A percentile compares a stretch with the other conserved stretches of the same genome.
These are phyloP conservation scores for Apomyelois bistriatella DNA, from an alignment of 2,888 invertebrate genomes.

Conservation along the genomic window DNA sequence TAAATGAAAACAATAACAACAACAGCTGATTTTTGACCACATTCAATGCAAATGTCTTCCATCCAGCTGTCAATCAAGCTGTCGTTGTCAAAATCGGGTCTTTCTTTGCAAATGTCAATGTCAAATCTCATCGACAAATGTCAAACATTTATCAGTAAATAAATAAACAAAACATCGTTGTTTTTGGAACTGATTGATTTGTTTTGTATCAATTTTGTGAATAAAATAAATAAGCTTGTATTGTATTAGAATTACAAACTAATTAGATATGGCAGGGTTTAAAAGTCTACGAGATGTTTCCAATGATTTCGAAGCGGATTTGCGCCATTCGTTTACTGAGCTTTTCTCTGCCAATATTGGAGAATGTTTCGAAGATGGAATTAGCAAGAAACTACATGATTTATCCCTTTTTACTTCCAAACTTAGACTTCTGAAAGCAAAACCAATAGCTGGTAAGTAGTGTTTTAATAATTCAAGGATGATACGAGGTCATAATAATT, in stretches of 20 bases:
- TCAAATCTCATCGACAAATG: too few species aligned
- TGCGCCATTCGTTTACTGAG: constrained; percentile 35
- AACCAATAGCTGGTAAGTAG: constrained; percentile 47
- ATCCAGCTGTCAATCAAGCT: neutral
- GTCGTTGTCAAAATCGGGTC: neutral
- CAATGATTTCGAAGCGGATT: constrained; percentile 45
- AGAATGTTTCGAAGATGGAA: constrained; percentile 45
- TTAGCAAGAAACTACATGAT: constrained; percentile 49
- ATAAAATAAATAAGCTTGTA: too few species aligned
- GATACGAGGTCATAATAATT: too few species aligned
- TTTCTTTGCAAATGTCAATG: too few species aligned
- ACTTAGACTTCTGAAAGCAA: constrained; percentile 53
- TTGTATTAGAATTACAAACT: neutral
- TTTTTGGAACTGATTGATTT: too few species aligned
- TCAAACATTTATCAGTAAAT: too few species aligned
- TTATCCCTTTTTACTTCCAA: constrained; percentile 51
- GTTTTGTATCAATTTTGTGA: neutral
- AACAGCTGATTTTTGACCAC: neutral
- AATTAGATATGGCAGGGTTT: constrained; percentile 47
- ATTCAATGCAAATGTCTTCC: neutral
- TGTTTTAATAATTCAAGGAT: neutral
- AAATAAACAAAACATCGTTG: too few species aligned
- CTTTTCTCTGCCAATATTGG: constrained; percentile 43
- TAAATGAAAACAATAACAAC: constrained; percentile 1
- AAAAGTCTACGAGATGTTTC: constrained; percentile 49